Percentiles rank a stretch among this genome's conserved stretches.
phyloP scores from a whole-genome alignment of 1,140 invertebrate genomes.

The Hylaeus volcanicus region DNA sequence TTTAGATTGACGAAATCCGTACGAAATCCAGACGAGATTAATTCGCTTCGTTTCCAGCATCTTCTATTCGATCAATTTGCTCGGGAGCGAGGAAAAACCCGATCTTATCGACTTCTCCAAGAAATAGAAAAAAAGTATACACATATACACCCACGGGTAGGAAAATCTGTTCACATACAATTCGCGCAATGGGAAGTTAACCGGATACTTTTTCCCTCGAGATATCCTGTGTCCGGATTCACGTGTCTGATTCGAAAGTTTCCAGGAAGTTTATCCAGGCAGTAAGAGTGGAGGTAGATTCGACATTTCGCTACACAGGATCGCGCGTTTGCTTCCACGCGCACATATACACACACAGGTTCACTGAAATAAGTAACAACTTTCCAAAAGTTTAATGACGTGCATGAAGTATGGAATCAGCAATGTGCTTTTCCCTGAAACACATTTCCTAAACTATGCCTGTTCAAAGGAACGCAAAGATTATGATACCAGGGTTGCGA shows the following conservation, averaged over 20 bases:
- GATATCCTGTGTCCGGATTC: slow-evolving; percentile 40
- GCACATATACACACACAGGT: no score
- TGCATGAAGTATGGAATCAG: slow-evolving; percentile 43
- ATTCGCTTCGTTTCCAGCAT: background rate
- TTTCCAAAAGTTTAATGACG: slow-evolving; percentile 60
- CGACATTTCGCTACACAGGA: slow-evolving; percentile 31
- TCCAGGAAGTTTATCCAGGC: slow-evolving; percentile 44
- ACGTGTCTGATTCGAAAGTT: slow-evolving; percentile 55
- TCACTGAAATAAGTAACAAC: slow-evolving; percentile 18
- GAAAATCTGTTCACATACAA: slow-evolving; percentile 29
- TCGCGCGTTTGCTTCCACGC: background rate
- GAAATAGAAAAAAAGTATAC: background rate
- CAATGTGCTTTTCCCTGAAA: slow-evolving; percentile 12
- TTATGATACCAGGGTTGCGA: background rate
- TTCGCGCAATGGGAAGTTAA: slow-evolving; percentile 28
- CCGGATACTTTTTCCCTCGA: background rate
- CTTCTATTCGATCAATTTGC: background rate
- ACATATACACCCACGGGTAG: background rate
- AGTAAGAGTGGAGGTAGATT: slow-evolving; percentile 40
- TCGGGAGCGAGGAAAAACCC: background rate
- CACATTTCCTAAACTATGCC: slow-evolving; percentile 29
- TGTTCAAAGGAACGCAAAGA: slow-evolving; percentile 12
- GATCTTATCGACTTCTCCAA: background rate
- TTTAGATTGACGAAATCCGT: background rate
- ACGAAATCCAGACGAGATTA: background rate